phyloP scores from a whole-genome alignment of 2,888 invertebrate species.

The Drosophila buzzatii region DNA sequence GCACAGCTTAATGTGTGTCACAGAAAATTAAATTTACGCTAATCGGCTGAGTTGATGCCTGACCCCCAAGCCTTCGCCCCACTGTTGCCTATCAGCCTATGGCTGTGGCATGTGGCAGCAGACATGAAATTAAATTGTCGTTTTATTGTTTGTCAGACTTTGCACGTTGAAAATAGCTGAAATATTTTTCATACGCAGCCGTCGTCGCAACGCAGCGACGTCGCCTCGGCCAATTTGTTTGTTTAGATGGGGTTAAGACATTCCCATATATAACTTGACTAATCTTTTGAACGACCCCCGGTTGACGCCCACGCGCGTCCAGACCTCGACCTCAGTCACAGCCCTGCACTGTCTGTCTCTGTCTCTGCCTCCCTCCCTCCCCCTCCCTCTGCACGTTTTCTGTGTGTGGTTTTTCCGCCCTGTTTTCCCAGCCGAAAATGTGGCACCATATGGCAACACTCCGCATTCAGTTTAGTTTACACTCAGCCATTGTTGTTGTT shows the following conservation, averaged over 20 bases:
- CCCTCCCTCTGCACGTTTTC: background rate
- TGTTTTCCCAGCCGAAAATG: constrained; percentile 59
- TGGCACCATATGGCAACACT: constrained; percentile 77
- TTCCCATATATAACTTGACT: constrained; percentile 72
- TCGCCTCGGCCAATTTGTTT: constrained; percentile 69
- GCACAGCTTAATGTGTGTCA: constrained; percentile 76
- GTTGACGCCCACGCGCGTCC: constrained; percentile 59
- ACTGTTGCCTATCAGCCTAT: background rate
- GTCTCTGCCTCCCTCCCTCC: too few relatives aligned
- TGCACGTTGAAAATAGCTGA: constrained; percentile 62
- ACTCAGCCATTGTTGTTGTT: constrained; percentile 6
- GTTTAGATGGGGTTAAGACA: constrained; percentile 80
- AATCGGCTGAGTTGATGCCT: constrained; percentile 48
- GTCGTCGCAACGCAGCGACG: constrained; percentile 29
- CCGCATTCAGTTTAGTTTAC: constrained; percentile 52
- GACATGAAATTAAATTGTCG: constrained; percentile 77
- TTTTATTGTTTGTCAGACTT: constrained; percentile 70
- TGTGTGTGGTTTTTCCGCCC: constrained; percentile 56
- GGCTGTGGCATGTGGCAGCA: constrained; percentile 57
- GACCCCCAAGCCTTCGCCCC: background rate
- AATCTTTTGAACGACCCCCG: constrained; percentile 52
- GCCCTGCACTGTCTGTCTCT: constrained; percentile 11
- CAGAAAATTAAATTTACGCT: constrained; percentile 75
- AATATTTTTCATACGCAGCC: constrained; percentile 69
- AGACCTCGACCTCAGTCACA: constrained; percentile 56